Evolutionary conservation across 2,888 invertebrate species (phyloP), one percentile per base, ranked within the genome.

Genomic region (Tinea semifulvella): DNA sequence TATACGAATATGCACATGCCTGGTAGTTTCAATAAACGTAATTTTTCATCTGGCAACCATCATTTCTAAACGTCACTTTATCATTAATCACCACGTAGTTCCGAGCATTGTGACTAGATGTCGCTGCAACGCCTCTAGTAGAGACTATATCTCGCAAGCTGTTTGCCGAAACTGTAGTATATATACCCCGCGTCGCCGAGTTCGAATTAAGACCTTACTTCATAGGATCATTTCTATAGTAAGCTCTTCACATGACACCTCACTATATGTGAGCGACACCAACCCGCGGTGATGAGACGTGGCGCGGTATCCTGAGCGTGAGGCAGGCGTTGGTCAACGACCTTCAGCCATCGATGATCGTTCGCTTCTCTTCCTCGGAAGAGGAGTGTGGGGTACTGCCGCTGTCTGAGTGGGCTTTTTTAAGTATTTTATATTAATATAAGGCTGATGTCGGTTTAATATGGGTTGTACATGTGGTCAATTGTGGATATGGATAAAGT

Each of bases 161-260:
- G 13, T n/a, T 38, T 5, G 8, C 7, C 14, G 2, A 3, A n/a
- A 8, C n/a, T 4, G 18, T 2, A 10, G 2, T 18, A 19, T 38
- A 38, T 38, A 38, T 14, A 2, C 17, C 18, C 18, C 2, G n/a
- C 7, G 2, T 14, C 3, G 36, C 10, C 19, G 2, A 6, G 22
- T 20, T 1, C 0, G 1, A 44, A 26, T 0, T 43, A 56, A 56
- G 56, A 53, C 55, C 53, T 55, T 55, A 54, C 55, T 54, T 54
- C 55, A 55, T 55, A 55, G 54, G 54, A 53, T 53, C 54, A 55
- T 55, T 55, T 53, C 54, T 55, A 54, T 53, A 53, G 55, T 54
- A 55, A 54, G 54, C 48, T 53, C 53, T 54, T 53, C 53, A 46
- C 51, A 44, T 49, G 49, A 11, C 50, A 48, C 26, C 39, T 48